phyloP scores from a whole-genome alignment of 1,140 invertebrate species.

The Sycophila sp. region DNA sequence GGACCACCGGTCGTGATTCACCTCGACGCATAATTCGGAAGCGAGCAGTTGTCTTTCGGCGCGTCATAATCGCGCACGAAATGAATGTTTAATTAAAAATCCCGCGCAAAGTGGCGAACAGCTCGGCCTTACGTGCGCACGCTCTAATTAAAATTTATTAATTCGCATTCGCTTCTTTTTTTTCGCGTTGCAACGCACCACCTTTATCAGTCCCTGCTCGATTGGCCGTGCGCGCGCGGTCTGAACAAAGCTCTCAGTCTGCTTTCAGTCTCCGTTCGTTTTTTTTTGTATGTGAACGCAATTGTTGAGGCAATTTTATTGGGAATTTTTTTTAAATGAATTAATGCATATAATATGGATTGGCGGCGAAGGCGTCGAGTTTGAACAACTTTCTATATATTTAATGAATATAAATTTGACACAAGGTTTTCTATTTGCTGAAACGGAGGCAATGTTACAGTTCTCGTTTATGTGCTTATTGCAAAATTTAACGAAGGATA shows the following conservation, averaged over 20 bases:
- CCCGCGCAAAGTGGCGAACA: background rate
- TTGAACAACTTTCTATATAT: too few species aligned
- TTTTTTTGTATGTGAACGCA: too few species aligned
- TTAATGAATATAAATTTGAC: too few species aligned
- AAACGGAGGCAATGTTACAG: too few species aligned
- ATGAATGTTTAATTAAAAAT: conserved; percentile 15
- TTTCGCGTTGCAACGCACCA: background rate
- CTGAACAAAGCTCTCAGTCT: background rate
- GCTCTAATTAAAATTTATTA: conserved; percentile 10
- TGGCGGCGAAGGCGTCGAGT: too few species aligned
- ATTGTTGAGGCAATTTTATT: background rate
- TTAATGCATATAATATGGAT: too few species aligned
- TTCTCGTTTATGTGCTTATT: too few species aligned
- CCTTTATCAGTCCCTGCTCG: background rate
- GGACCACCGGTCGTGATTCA: background rate
- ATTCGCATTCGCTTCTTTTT: background rate
- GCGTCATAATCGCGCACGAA: background rate
- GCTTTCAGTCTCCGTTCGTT: background rate
- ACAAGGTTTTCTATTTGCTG: too few species aligned
- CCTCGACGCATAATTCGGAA: too few species aligned
- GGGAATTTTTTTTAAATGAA: too few species aligned
- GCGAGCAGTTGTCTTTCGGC: background rate
- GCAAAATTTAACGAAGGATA: too few species aligned
- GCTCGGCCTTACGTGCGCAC: background rate
- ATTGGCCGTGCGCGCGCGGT: too few species aligned